Percentiles rank a stretch among this genome's conserved stretches.
Evolutionary conservation across 1,140 invertebrate genomes (phyloP).

Genomic region (Stegodyphus mimosarum): DNA sequence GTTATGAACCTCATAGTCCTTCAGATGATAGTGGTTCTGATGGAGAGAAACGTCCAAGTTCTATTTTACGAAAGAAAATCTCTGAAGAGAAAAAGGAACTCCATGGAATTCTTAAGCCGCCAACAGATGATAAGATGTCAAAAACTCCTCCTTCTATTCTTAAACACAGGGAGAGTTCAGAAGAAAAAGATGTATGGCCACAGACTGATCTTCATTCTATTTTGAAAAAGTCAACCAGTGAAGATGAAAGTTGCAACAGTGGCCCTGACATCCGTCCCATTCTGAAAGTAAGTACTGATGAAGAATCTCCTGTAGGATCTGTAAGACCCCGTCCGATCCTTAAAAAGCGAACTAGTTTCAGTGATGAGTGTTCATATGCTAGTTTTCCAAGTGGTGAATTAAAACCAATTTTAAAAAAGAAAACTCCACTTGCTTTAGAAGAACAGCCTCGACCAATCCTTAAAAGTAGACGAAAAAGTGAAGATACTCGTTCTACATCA

Average conservation of each 20-base stretch:
- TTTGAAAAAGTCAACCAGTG: conserved; percentile 54
- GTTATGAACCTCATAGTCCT: conserved; percentile 17
- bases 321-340: conserved; percentile 41
- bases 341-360: conserved; percentile 55
- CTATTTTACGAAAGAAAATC: conserved; percentile 29
- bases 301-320: conserved; percentile 27
- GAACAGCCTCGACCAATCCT: conserved; percentile 50
- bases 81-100: conserved; percentile 40
- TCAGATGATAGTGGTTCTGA: conserved; percentile 44
- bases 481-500: conserved; percentile 22
- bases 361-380: conserved; percentile 49
- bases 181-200: conserved; percentile 51
- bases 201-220: conserved; percentile 50
- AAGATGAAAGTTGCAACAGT: conserved; percentile 55
- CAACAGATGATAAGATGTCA: conserved; percentile 27
- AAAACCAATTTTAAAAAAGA: conserved; percentile 49
- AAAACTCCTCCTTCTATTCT: conserved; percentile 37
- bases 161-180: conserved; percentile 53
- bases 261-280: conserved; percentile 59
- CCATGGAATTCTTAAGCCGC: conserved; percentile 41
- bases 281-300: conserved; percentile 51
- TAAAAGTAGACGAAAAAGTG: conserved; percentile 48
- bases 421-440: conserved; percentile 13
- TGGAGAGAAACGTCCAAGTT: conserved; percentile 28
- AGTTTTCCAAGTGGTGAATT: conserved; percentile 43